phyloP scores from a whole-genome alignment of 2,888 invertebrate species.

The Dexiosoma caninum region DNA sequence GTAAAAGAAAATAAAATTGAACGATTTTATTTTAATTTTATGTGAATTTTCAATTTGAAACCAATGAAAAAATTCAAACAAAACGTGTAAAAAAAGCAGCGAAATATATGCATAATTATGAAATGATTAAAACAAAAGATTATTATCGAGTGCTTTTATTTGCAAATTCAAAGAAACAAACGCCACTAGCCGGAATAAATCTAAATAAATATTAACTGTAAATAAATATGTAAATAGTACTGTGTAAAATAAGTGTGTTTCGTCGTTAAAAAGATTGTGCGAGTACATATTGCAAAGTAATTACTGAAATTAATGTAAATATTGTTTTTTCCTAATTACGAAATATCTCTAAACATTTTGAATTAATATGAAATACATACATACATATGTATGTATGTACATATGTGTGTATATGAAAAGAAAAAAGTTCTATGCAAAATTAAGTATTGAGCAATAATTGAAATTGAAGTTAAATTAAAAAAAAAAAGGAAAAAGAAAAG shows the following conservation, averaged over 20 bases:
- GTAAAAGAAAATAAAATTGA: conserved; percentile 27
- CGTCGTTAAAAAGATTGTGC: neutral
- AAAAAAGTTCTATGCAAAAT: neutral
- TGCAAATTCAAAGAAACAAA: neutral
- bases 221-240: neutral
- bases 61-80: neutral
- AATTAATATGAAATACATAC: too few relatives aligned
- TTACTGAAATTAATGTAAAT: too few relatives aligned
- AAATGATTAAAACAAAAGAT: neutral
- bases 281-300: too few relatives aligned
- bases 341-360: too few relatives aligned
- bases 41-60: neutral
- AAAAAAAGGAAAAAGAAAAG: too few relatives aligned
- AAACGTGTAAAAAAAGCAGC: neutral
- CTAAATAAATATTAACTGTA: neutral
- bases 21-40: conserved; percentile 45
- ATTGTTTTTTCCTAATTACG: too few relatives aligned
- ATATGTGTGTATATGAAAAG: neutral
- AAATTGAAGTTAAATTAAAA: too few relatives aligned
- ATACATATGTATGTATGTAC: neutral
- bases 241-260: neutral
- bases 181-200: neutral
- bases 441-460: neutral
- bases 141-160: neutral
- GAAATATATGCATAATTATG: neutral